Percentiles rank a stretch among this genome's conserved stretches.
phyloP scores from a whole-genome alignment of 2,113 vertebrate species.

The Saccopteryx bilineata region DNA sequence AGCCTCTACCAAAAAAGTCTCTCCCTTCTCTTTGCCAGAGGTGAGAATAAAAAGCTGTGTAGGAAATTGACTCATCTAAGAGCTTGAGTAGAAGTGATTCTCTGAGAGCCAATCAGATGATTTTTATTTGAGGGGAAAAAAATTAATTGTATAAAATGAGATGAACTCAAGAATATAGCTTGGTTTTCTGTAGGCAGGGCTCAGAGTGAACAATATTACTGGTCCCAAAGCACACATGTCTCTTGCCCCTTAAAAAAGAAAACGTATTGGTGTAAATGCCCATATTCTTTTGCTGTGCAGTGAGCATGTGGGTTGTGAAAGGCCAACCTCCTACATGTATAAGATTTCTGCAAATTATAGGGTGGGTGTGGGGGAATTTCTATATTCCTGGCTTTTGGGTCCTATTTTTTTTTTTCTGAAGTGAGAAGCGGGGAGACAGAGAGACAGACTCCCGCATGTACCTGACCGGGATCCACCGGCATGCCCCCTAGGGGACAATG shows the following conservation, averaged over 20 bases:
- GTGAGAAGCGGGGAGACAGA: too few relatives aligned
- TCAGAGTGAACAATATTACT: conserved; percentile 11
- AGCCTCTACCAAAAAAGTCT: conserved; percentile 19
- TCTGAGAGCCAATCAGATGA: not conserved
- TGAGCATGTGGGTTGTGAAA: not conserved
- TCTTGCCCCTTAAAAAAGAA: not conserved
- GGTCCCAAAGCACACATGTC: conserved; percentile 10
- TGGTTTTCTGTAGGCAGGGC: not conserved
- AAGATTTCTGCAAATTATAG: not conserved
- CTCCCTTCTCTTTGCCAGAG: not conserved
- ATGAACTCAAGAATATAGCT: not conserved
- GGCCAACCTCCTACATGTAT: not conserved
- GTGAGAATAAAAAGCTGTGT: not conserved
- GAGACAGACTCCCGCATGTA: too few relatives aligned
- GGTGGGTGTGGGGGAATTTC: not conserved
- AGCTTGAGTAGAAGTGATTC: not conserved
- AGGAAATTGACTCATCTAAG: not conserved
- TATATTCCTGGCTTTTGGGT: not conserved
- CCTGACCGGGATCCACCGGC: too few relatives aligned
- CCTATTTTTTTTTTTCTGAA: not conserved
- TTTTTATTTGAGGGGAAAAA: not conserved
- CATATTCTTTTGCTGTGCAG: not conserved
- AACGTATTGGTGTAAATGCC: not conserved
- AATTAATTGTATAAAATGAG: not conserved
- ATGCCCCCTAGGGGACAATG: too few relatives aligned